Conservation (phyloP, 2,797 vertebrate genomes). For the Phrynocephalus guinanensis region DNA sequence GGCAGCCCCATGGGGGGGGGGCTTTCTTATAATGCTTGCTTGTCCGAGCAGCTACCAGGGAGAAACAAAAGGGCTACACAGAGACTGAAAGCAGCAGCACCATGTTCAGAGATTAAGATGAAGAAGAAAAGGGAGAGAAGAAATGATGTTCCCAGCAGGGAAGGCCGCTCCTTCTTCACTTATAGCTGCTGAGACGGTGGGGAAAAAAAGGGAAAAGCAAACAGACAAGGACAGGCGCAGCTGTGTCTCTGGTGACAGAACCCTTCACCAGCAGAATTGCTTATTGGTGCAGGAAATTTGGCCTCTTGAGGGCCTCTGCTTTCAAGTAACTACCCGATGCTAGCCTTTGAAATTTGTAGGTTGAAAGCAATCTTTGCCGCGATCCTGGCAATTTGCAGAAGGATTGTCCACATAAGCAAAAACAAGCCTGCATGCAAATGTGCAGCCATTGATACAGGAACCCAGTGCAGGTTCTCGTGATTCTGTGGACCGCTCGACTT, state of each 20-base stretch:
- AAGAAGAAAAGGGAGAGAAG: background rate
- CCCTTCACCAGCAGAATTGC: background rate
- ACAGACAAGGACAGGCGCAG: background rate
- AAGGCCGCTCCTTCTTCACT: slow-evolving; percentile 7
- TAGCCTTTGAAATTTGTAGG: background rate
- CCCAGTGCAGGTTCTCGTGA: background rate
- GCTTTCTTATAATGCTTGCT: slow-evolving; percentile 38
- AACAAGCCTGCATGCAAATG: background rate
- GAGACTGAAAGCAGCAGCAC: slow-evolving; percentile 28
- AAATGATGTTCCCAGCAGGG: slow-evolving; percentile 46
- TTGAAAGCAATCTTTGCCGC: background rate
- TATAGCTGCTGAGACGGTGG: background rate
- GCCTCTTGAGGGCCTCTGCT: background rate
- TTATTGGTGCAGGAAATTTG: background rate
- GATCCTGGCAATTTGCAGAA: background rate
- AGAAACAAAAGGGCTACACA: slow-evolving; percentile 55
- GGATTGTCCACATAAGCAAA: background rate
- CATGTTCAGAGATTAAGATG: slow-evolving; percentile 26
- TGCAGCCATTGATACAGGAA: background rate
- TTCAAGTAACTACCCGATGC: background rate
- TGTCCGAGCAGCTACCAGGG: slow-evolving; percentile 35
- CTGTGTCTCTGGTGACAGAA: background rate
- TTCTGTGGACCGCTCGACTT: background rate
- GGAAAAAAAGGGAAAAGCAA: background rate
- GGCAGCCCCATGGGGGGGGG: slow-evolving; percentile 43